Evolutionary conservation across 1,140 invertebrate species (phyloP), one percentile per base, ranked within the genome.

Genomic region (Rhysida immarginata): DNA sequence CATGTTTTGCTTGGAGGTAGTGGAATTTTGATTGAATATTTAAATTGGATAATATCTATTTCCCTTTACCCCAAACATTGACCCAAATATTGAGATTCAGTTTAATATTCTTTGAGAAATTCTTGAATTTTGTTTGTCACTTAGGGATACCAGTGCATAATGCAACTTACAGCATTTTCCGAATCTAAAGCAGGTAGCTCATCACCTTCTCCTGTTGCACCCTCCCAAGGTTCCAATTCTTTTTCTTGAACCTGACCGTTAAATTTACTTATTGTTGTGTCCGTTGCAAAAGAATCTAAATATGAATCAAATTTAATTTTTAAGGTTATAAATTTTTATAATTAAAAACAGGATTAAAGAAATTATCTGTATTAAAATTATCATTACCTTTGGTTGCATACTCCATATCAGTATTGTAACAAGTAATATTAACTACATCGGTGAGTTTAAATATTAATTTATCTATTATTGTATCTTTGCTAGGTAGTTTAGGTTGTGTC

Each of bases 171-270:
- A 65, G 85, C 83, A 41, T 85, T 71, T 61, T 81, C 80, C 59
- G 79, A 73, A 3, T 66, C 66, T 45, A 67, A 61, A 13, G 41
- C 26, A 43, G 25, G 20, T n/a, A 58, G 68, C 56, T 83, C 83
- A 18, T 53, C 56, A 41, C 79, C 76, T 64, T 81, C 82, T 24
- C 74, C 78, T 23, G 75, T 73, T 42, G 80, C 76, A 35, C 77
- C 78, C 65, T 88, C 87, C 89, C 90, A 95, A 26, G 87, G 88
- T 69, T 92, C 85, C 43, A 95, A 71, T 67, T 90, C 84, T 63
- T 81, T 84, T 65, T 91, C 87, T 59, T 81, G 79, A 11, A 77
- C 64, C 61, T 75, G 61, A 26, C 78, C 77, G 68, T 79, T 76
- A 61, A 75, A 78, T 69, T 78, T 78, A 68, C 77, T 80, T 77